Conservation (phyloP, 1,140 invertebrate genomes). For the Brachionus paranguensis region DNA sequence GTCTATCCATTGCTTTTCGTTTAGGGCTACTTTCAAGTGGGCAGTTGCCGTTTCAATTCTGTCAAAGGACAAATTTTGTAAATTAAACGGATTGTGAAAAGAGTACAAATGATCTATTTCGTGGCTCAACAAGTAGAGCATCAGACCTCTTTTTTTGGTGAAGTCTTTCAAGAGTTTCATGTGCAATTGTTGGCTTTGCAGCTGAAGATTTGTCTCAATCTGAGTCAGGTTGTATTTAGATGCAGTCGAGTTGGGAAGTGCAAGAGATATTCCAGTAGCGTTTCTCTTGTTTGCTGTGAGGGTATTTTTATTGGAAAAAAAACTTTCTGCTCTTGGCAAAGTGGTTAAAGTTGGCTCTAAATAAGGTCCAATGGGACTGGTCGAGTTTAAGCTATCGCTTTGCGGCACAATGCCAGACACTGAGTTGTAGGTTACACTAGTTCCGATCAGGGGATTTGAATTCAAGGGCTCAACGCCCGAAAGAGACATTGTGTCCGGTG, state of each 20-base stretch:
- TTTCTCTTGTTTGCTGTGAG: neutral
- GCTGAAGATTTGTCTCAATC: slow-evolving; percentile 6
- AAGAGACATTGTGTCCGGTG: neutral
- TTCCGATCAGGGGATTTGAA: neutral
- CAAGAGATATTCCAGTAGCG: neutral
- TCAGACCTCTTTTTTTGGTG: slow-evolving; percentile 84
- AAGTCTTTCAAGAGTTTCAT: slow-evolving; percentile 72
- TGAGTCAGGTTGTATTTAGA: neutral
- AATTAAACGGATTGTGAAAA: slow-evolving; percentile 83
- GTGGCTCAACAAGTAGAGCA: slow-evolving; percentile 80
- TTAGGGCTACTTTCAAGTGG: slow-evolving; percentile 47
- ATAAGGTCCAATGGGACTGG: neutral
- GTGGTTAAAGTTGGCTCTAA: neutral
- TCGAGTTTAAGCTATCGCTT: neutral
- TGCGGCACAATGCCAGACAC: neutral
- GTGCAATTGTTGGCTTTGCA: neutral
- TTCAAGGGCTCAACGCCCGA: neutral
- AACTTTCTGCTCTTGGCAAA: neutral
- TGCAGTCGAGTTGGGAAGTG: neutral
- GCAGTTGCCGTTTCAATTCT: slow-evolving; percentile 75
- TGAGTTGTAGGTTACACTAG: slow-evolving; percentile 19
- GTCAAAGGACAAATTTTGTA: slow-evolving; percentile 66
- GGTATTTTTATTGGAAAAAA: slow-evolving; percentile 29
- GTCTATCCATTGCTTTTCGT: slow-evolving; percentile 70
- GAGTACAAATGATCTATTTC: slow-evolving; percentile 88